Conservation (phyloP, 2,797 vertebrate genomes). For the Kryptopterus vitreolus region DNA sequence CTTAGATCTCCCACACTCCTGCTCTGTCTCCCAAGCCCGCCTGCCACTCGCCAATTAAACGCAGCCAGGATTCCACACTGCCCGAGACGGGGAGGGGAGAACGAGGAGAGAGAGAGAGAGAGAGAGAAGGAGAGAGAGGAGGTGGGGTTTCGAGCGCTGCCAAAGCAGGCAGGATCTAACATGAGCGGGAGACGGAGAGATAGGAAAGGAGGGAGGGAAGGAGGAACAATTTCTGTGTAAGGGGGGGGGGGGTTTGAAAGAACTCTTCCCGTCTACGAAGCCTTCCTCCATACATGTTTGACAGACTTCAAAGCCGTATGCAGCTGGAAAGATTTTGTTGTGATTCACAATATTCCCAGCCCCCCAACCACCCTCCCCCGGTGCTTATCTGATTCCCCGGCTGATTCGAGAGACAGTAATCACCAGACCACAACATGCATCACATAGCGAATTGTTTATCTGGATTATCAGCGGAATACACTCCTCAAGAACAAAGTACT, state of each 20-base stretch:
- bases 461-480: neutral
- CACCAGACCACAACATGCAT: neutral
- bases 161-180: slow-evolving; percentile 62
- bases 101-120: slow-evolving; percentile 32
- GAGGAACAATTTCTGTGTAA: slow-evolving; percentile 28
- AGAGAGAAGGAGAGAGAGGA: slow-evolving; percentile 61
- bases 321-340: slow-evolving; percentile 39
- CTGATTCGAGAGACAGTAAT: slow-evolving; percentile 6
- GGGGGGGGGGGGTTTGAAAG: slow-evolving; percentile 51
- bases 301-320: slow-evolving; percentile 39
- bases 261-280: slow-evolving; percentile 40
- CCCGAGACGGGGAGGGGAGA: slow-evolving; percentile 62
- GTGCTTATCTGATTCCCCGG: slow-evolving; percentile 34
- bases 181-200: slow-evolving; percentile 50
- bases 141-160: slow-evolving; percentile 68
- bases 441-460: neutral
- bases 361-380: too few relatives aligned
- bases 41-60: slow-evolving; percentile 79
- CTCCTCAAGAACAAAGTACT: neutral
- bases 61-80: slow-evolving; percentile 77
- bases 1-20: slow-evolving; percentile 58
- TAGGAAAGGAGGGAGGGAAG: slow-evolving; percentile 30
- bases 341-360: slow-evolving; percentile 13
- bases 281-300: slow-evolving; percentile 31
- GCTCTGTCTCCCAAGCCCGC: slow-evolving; percentile 66